Evolutionary conservation across 2,113 vertebrate species (phyloP).

Genomic region (Solenodon paradoxus): DNA sequence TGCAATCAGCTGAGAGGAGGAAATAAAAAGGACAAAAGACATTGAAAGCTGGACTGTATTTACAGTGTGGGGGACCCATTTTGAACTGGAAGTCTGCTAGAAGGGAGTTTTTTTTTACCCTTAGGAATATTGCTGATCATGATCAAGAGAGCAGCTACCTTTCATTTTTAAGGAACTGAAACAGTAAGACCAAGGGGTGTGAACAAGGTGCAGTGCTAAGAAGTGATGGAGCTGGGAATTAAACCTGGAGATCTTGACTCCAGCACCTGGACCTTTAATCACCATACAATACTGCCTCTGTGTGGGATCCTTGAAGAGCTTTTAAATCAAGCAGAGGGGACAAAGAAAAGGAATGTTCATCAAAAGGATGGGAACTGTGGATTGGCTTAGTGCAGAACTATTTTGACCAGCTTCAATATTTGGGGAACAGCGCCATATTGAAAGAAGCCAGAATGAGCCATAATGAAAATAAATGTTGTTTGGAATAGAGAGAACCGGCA

Average conservation of each 20-base stretch:
- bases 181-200: not conserved
- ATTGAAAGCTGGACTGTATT: not conserved
- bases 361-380: not conserved
- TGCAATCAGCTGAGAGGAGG: not conserved
- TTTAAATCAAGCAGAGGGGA: not conserved
- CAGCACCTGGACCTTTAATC: not conserved
- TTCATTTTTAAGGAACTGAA: not conserved
- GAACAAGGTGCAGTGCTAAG: not conserved
- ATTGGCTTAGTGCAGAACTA: not conserved
- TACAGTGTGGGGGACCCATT: too few relatives aligned
- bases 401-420: not conserved
- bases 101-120: not conserved
- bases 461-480: slow-evolving; percentile 41
- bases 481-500: not conserved
- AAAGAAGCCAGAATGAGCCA: not conserved
- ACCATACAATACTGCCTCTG: accelerated
- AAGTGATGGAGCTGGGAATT: not conserved
- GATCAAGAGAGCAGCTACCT: not conserved
- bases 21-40: not conserved
- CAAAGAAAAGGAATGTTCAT: not conserved
- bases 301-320: not conserved
- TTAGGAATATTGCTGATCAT: not conserved
- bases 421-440: slow-evolving; percentile 1
- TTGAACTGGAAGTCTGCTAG: not conserved
- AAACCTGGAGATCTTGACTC: not conserved